Conservation (phyloP, 2,888 invertebrate species). For the Orchesellides sinensis region DNA sequence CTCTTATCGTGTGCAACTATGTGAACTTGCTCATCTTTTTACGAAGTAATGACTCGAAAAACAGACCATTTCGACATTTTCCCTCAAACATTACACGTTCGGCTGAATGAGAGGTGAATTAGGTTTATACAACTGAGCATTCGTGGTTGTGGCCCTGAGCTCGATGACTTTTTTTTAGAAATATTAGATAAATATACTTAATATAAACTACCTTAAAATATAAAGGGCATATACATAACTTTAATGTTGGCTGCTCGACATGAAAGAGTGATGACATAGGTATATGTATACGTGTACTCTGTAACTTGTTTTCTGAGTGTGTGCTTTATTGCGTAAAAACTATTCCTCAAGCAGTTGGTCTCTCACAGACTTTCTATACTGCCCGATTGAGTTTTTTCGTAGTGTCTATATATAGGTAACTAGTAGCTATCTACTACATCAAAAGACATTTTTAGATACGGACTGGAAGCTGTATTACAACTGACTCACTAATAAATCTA, state of each 20-base stretch:
- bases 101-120: constrained; percentile 2
- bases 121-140: neutral
- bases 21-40: constrained; percentile 19
- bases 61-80: constrained; percentile 57
- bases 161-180: constrained; percentile 25
- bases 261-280: constrained; percentile 30
- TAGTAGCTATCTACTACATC: constrained; percentile 5
- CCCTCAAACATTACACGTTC: constrained; percentile 9
- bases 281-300: constrained; percentile 11
- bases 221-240: too few species aligned
- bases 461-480: constrained; percentile 25
- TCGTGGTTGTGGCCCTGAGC: neutral
- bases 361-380: neutral
- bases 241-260: too few species aligned
- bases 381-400: neutral
- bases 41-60: constrained; percentile 61
- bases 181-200: too few species aligned
- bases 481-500: constrained; percentile 62
- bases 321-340: constrained; percentile 34
- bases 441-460: constrained; percentile 30
- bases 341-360: neutral
- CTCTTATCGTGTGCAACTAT: neutral
- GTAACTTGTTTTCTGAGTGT: constrained; percentile 26
- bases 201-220: too few species aligned
- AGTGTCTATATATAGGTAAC: neutral